Conservation (phyloP, 2,888 invertebrate species). For the Plagodis pulveraria region DNA sequence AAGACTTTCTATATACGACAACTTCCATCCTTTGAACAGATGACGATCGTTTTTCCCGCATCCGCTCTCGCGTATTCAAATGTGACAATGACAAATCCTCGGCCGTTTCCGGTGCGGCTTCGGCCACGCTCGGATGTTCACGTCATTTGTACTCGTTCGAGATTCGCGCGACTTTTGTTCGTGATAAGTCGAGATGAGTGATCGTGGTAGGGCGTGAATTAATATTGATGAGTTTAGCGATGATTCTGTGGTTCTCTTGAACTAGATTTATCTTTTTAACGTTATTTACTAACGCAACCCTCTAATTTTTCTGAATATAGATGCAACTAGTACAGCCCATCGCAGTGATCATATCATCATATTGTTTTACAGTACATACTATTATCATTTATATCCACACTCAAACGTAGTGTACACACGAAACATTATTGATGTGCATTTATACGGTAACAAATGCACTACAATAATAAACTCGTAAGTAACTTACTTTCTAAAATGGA, state of each 20-base stretch:
- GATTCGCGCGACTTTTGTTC: constrained; percentile 63
- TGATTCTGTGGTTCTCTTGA: constrained; percentile 8
- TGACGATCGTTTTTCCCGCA: constrained; percentile 79
- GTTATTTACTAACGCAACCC: too few species aligned
- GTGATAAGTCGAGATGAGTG: constrained; percentile 60
- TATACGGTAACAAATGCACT: too few species aligned
- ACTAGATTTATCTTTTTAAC: too few species aligned
- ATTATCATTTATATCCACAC: too few species aligned
- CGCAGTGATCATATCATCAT: too few species aligned
- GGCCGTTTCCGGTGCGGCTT: constrained; percentile 76
- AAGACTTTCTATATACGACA: constrained; percentile 24
- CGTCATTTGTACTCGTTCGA: constrained; percentile 80
- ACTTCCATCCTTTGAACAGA: constrained; percentile 59
- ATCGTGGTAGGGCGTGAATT: constrained; percentile 58
- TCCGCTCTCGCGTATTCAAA: constrained; percentile 78
- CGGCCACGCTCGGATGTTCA: constrained; percentile 70
- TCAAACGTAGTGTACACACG: too few species aligned
- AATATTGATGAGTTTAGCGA: constrained; percentile 39
- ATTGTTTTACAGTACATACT: too few species aligned
- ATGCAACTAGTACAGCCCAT: too few species aligned
- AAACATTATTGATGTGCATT: too few species aligned
- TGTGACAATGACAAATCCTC: constrained; percentile 81
- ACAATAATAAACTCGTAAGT: too few species aligned
- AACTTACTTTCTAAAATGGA: too few species aligned
- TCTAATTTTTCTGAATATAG: too few species aligned